Percentiles rank a stretch among this genome's conserved stretches.
phyloP scores from a whole-genome alignment of 2,888 invertebrate genomes.

The Chromoteleia sp. region DNA sequence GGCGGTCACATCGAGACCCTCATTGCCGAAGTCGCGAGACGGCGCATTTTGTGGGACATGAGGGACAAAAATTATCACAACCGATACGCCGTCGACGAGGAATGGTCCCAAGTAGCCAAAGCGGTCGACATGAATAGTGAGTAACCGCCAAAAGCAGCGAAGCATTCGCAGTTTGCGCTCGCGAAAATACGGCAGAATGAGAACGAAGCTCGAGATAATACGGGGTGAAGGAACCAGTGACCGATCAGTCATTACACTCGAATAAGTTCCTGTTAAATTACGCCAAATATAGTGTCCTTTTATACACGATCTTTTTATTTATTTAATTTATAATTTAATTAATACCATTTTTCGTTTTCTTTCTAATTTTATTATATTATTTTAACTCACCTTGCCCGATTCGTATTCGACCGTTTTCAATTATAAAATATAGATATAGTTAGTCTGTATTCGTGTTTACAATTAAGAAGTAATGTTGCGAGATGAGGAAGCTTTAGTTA shows the following conservation, averaged over 20 bases:
- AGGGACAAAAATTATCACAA: slow-evolving; percentile 71
- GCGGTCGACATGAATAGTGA: slow-evolving; percentile 68
- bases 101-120: slow-evolving; percentile 67
- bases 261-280: neutral
- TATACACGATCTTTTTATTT: no score
- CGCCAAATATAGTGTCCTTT: no score
- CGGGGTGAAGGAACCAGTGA: slow-evolving; percentile 18
- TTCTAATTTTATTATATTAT: no score
- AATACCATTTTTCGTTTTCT: no score
- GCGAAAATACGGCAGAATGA: slow-evolving; percentile 28
- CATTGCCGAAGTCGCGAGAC: slow-evolving; percentile 60
- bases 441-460: no score
- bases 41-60: slow-evolving; percentile 68
- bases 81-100: slow-evolving; percentile 68
- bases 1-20: slow-evolving; percentile 65
- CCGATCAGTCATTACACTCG: slow-evolving; percentile 6
- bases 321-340: no score
- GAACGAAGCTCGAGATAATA: slow-evolving; percentile 20
- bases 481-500: no score
- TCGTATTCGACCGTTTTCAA: no score
- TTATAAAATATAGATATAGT: no score
- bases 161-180: slow-evolving; percentile 13
- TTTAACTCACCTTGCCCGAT: no score
- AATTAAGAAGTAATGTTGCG: no score
- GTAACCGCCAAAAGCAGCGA: slow-evolving; percentile 32